phyloP scores from a whole-genome alignment of 2,888 invertebrate genomes.

The Nomada fucata region DNA sequence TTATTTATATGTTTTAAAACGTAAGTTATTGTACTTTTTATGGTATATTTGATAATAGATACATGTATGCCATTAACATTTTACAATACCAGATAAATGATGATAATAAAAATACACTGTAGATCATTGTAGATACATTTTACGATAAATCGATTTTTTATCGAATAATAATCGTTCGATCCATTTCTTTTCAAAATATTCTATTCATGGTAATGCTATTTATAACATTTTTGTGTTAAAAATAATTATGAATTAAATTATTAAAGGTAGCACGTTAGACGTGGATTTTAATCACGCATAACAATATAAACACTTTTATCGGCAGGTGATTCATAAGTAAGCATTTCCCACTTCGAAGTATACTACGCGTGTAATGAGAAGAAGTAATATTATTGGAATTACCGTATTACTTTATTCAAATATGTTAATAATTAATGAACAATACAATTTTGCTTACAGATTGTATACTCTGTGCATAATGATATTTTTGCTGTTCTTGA shows the following conservation, averaged over 20 bases:
- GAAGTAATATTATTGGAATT: not conserved
- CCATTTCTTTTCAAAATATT: not conserved
- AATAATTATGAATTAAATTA: conserved; percentile 4
- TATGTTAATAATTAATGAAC: too few species aligned
- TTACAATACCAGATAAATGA: too few species aligned
- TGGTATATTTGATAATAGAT: not conserved
- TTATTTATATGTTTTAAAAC: not conserved
- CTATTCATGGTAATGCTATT: not conserved
- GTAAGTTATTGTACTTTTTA: not conserved
- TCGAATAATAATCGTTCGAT: not conserved
- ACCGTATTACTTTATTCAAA: too few species aligned
- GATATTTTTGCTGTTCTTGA: too few species aligned
- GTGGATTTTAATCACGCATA: conserved; percentile 2
- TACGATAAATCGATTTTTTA: not conserved
- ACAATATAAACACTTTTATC: conserved; percentile 19
- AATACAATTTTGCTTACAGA: too few species aligned
- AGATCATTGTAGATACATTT: not conserved
- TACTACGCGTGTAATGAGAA: not conserved
- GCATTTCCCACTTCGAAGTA: not conserved
- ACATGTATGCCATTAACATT: not conserved
- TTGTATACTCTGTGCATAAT: too few species aligned
- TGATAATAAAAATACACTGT: not conserved
- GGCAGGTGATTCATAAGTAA: conserved; percentile 15
- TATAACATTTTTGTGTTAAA: not conserved
- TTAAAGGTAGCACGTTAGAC: not conserved